Base-by-base conservation (phyloP, 2,797 vertebrate species). In the Microctenopoma steveboyesi region DNA sequence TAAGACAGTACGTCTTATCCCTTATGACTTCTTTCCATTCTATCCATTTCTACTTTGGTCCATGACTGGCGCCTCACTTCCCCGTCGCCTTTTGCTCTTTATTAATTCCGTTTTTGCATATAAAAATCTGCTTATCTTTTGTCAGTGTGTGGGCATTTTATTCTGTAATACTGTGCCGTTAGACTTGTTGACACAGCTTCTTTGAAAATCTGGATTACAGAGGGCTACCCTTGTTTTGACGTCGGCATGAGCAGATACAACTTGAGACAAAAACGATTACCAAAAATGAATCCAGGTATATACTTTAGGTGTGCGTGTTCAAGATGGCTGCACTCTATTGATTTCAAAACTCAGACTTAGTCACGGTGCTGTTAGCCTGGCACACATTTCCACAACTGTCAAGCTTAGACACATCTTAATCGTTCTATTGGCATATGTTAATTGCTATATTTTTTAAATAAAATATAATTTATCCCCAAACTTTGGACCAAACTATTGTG, bases 391-490 rank as follows among this genome's bases (percentile, higher is more conserved):
- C 5, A 40, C 30, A 69, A 30, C 5, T n/a, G 51, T 55, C 13
- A 47, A 57, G 5, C 50, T 25, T 15, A 61, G 40, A 56, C 35
- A 35, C 30, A 64, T 68, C 15, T 28, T 7, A 25, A 37, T 49
- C 5, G 48, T 33, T 25, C n/a, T 30, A 43, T 56, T 16, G 15
- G 3, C 27, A 42, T 3, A 9, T 13, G 4, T 8, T 14, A 62
- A 39, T 50, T 60, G 15, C 13, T 61, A 3, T 69, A 15, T 43
- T 52, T 73, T 33, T 33, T 14, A 13, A 13, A 67, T 10, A 64
- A 56, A 67, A 63, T 13, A 49, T 35, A 47, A 78, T 12, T 27
- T 28, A 15, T 47, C 54, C 18, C 1, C 53, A 64, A 53, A 12
- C 8, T 28, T 14, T 56, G 67, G n/a, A 68, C 54, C 33, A 13